These are phyloP conservation scores for Acronicta aceris DNA, from an alignment of 2,888 invertebrate genomes.

Conservation along the genomic window DNA sequence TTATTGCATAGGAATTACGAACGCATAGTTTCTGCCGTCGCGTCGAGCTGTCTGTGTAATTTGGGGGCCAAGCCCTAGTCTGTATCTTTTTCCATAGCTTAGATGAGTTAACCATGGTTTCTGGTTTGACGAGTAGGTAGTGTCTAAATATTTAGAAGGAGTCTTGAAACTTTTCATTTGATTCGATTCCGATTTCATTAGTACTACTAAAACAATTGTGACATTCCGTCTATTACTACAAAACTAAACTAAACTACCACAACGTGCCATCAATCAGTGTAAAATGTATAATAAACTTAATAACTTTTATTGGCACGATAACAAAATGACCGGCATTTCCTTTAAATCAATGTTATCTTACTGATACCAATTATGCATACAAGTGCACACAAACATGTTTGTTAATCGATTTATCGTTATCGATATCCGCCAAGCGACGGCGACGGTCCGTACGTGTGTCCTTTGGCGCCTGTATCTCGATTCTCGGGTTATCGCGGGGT, in stretches of 20 bases:
- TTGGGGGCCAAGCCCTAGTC: too few relatives aligned
- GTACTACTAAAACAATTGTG: too few relatives aligned
- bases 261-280: too few relatives aligned
- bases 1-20: conserved; percentile 29
- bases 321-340: conserved; percentile 20
- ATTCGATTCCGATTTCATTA: too few relatives aligned
- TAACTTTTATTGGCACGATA: conserved; percentile 8
- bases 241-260: too few relatives aligned
- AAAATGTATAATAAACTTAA: not conserved
- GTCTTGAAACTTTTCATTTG: too few relatives aligned
- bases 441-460: conserved; percentile 35
- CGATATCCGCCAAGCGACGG: conserved; percentile 52
- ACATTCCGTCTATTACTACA: too few relatives aligned
- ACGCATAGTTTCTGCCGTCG: conserved; percentile 26
- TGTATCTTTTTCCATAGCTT: too few relatives aligned
- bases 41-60: not conserved
- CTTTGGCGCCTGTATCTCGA: conserved; percentile 35
- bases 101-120: too few relatives aligned
- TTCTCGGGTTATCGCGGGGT: conserved; percentile 53
- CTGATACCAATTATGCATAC: conserved; percentile 35
- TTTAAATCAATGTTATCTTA: conserved; percentile 15
- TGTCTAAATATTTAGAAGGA: too few relatives aligned
- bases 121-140: too few relatives aligned
- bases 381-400: conserved; percentile 51
- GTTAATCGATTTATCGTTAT: conserved; percentile 39